Evolutionary conservation across 2,888 invertebrate genomes (phyloP).

Genomic region (Lucinisca nassula): DNA sequence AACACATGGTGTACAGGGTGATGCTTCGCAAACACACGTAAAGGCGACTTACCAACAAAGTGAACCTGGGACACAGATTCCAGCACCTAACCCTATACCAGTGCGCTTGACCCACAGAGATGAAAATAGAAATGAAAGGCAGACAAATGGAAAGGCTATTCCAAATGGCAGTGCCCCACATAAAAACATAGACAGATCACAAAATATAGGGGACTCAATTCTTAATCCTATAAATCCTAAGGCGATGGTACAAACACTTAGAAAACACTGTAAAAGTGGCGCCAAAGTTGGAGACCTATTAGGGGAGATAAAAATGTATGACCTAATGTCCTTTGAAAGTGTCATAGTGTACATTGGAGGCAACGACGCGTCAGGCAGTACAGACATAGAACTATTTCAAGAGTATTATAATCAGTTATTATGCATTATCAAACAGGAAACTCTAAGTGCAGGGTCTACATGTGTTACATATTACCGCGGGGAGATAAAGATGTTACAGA

Average conservation of each 20-base stretch:
- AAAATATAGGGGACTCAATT: neutral
- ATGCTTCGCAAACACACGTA: too few relatives aligned
- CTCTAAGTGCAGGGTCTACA: neutral
- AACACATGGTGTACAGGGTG: too few relatives aligned
- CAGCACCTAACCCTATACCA: neutral
- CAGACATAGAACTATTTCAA: neutral
- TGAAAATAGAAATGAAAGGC: too few relatives aligned
- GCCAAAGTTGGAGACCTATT: neutral
- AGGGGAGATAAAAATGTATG: neutral
- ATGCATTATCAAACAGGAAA: neutral
- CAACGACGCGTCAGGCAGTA: neutral
- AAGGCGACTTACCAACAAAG: neutral
- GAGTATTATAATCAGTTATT: neutral
- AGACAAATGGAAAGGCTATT: too few relatives aligned
- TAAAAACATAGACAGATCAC: too few relatives aligned
- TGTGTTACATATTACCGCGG: neutral
- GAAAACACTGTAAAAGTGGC: neutral
- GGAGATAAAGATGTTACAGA: neutral
- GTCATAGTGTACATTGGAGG: neutral
- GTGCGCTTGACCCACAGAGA: too few relatives aligned
- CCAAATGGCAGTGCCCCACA: too few relatives aligned
- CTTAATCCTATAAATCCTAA: neutral
- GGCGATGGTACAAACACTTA: neutral
- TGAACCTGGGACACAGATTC: too few relatives aligned
- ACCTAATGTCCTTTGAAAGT: neutral